phyloP scores from a whole-genome alignment of 30 jellyfish, hydroid and myxozoan genomes.

The Pseudorhiza aurosa region DNA sequence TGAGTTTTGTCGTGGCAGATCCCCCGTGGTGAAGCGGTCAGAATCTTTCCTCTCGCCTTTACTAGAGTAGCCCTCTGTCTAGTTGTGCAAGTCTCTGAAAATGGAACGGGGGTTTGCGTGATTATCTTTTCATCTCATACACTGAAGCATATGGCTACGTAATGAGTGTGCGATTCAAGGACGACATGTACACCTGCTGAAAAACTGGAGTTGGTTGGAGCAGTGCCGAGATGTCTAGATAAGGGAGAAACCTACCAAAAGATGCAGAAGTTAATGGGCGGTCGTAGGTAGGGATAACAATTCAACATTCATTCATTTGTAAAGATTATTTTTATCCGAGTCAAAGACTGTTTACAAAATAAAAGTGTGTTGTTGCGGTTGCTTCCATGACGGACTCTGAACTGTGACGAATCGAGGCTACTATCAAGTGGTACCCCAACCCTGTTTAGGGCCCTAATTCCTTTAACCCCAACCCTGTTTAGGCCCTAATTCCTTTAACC shows the following conservation, averaged over 20 bases:
- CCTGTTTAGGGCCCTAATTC: too few species aligned
- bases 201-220: too few species aligned
- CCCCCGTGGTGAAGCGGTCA: slow-evolving; percentile 71
- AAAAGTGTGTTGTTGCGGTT: slow-evolving; percentile 3
- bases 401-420: too few species aligned
- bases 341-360: slow-evolving; percentile 1
- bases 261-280: too few species aligned
- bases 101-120: slow-evolving; percentile 38
- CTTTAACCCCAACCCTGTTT: too few species aligned
- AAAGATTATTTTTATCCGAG: slow-evolving; percentile 1
- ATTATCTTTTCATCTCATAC: background rate
- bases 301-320: background rate
- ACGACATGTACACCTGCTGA: too few species aligned
- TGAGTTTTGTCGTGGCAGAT: slow-evolving; percentile 65
- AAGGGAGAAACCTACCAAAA: background rate
- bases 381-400: background rate
- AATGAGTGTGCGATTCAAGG: too few species aligned
- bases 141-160: too few species aligned
- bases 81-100: slow-evolving; percentile 27
- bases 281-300: background rate
- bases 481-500: too few species aligned
- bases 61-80: slow-evolving; percentile 29
- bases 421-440: too few species aligned
- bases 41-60: slow-evolving; percentile 62
- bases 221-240: too few species aligned